Percentiles rank a stretch among this genome's conserved stretches.
Evolutionary conservation across 2,888 invertebrate species (phyloP).

Genomic region (Unio delphinus): DNA sequence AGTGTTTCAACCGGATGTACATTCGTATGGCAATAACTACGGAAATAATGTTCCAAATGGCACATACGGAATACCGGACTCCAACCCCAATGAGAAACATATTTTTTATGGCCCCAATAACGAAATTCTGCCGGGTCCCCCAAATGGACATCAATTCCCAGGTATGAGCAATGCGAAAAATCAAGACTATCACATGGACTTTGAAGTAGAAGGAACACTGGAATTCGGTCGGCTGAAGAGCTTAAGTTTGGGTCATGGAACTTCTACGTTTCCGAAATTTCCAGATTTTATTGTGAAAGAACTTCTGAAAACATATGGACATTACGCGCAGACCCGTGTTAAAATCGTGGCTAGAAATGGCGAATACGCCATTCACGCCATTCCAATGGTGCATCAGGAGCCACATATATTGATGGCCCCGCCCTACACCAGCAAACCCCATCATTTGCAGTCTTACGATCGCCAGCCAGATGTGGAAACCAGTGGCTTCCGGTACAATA

Average conservation of each 20-base stretch:
- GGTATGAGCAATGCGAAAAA: not conserved
- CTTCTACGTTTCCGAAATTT: slow-evolving; percentile 29
- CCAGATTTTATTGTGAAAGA: slow-evolving; percentile 32
- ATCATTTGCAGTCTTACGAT: no score
- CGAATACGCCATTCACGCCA: slow-evolving; percentile 34
- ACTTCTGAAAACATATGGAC: slow-evolving; percentile 29
- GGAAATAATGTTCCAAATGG: no score
- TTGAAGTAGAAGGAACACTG: slow-evolving; percentile 31
- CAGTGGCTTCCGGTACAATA: no score
- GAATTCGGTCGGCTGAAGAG: slow-evolving; percentile 28
- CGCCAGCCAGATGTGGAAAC: no score
- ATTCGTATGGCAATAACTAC: no score
- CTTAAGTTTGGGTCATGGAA: slow-evolving; percentile 19
- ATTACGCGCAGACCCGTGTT: slow-evolving; percentile 24
- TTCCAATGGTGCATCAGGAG: slow-evolving; percentile 9
- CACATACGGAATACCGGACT: not conserved
- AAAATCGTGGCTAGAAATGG: slow-evolving; percentile 29
- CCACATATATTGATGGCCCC: no score
- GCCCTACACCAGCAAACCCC: no score
- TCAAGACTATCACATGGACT: slow-evolving; percentile 17
- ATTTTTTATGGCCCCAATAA: slow-evolving; percentile 44
- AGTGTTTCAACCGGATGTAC: no score
- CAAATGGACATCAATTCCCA: slow-evolving; percentile 1
- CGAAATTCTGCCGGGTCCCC: slow-evolving; percentile 35
- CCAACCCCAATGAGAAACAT: slow-evolving; percentile 7